These are phyloP conservation scores for Drosophila ficusphila DNA, from an alignment of 1,140 invertebrate species.

Conservation along the genomic window DNA sequence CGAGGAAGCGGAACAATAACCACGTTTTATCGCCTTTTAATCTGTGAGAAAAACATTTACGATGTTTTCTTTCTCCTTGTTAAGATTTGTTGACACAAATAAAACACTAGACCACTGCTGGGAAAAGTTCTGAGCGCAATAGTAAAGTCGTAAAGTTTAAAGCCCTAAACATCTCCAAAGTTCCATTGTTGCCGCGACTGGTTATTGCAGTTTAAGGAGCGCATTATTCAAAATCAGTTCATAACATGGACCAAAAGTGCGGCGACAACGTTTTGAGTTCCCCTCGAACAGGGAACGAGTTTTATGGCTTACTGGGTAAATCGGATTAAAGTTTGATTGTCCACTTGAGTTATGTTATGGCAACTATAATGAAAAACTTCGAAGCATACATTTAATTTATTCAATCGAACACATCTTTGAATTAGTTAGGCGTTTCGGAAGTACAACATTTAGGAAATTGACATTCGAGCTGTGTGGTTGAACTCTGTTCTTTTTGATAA, in stretches of 20 bases:
- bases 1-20: slow-evolving; percentile 39
- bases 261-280: slow-evolving; percentile 22
- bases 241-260: slow-evolving; percentile 11
- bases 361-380: slow-evolving; percentile 3
- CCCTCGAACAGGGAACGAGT: slow-evolving; percentile 3
- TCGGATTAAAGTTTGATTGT: slow-evolving; percentile 33
- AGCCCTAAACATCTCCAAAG: slow-evolving; percentile 54
- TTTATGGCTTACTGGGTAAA: slow-evolving; percentile 14
- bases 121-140: slow-evolving; percentile 43
- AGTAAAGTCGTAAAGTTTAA: slow-evolving; percentile 58
- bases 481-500: too few relatives aligned
- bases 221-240: slow-evolving; percentile 36
- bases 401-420: not conserved
- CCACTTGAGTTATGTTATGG: slow-evolving; percentile 12
- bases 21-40: slow-evolving; percentile 43
- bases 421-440: not conserved
- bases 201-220: slow-evolving; percentile 43
- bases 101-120: slow-evolving; percentile 33
- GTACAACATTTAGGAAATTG: not conserved
- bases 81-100: slow-evolving; percentile 49
- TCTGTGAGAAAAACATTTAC: slow-evolving; percentile 56
- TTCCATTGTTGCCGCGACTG: slow-evolving; percentile 46
- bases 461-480: too few relatives aligned
- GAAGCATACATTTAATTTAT: not conserved
- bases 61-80: slow-evolving; percentile 39